phyloP scores from a whole-genome alignment of 1,140 invertebrate species.

The Bombus waltoni region DNA sequence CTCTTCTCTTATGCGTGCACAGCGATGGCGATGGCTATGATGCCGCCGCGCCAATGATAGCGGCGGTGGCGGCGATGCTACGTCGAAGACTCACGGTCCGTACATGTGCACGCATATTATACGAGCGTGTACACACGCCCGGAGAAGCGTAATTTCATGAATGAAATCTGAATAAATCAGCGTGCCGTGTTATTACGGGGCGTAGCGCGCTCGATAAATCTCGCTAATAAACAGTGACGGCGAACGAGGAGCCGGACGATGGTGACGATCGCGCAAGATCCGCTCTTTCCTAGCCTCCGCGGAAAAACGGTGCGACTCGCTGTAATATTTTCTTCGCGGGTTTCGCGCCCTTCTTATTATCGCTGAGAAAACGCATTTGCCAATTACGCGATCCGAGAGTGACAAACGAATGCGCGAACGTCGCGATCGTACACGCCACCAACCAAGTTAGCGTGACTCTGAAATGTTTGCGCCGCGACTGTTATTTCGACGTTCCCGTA shows the following conservation, averaged over 20 bases:
- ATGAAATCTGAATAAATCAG: conserved; percentile 71
- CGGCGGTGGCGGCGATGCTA: background rate
- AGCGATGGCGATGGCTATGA: background rate
- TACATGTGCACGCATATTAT: background rate
- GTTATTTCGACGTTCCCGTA: background rate
- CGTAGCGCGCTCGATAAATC: conserved; percentile 54
- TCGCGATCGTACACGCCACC: background rate
- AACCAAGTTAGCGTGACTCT: no score
- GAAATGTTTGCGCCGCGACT: background rate
- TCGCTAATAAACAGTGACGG: conserved; percentile 60
- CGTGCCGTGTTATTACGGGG: conserved; percentile 57
- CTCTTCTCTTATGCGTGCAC: background rate
- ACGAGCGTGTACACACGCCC: background rate
- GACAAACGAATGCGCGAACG: background rate
- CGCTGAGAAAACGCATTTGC: background rate
- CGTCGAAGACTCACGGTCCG: background rate
- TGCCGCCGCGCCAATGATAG: no score
- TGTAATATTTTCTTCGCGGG: background rate
- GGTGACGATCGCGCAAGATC: background rate
- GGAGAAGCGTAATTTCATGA: conserved; percentile 63
- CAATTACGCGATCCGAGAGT: background rate
- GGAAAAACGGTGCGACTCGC: no score
- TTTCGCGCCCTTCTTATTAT: background rate
- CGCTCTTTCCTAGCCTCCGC: background rate
- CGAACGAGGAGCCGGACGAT: background rate